phyloP scores from a whole-genome alignment of 2,888 invertebrate species.

The Himalopsyche kuldschensis region DNA sequence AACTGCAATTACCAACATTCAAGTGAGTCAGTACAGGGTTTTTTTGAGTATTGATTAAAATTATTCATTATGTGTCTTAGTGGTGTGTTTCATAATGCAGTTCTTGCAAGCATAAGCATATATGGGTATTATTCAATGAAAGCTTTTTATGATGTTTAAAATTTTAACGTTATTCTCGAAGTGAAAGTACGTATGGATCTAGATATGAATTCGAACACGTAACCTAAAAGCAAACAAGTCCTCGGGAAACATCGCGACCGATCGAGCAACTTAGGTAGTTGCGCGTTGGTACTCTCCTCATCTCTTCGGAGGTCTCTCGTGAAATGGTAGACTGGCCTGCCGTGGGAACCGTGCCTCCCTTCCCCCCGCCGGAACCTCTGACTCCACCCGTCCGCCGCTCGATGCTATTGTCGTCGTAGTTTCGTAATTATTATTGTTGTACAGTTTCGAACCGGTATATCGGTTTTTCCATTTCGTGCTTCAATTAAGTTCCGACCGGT shows the following conservation, averaged over 20 bases:
- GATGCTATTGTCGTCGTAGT: conserved; percentile 11
- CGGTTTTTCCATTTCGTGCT: conserved; percentile 3
- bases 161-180: too few relatives aligned
- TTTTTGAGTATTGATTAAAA: too few relatives aligned
- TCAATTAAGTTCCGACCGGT: neutral
- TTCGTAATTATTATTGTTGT: conserved; percentile 18
- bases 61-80: too few relatives aligned
- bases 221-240: neutral
- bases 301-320: neutral
- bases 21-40: too few relatives aligned
- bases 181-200: neutral
- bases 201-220: neutral
- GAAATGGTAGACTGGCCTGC: neutral
- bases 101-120: too few relatives aligned
- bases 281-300: neutral
- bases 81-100: too few relatives aligned
- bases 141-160: too few relatives aligned
- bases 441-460: conserved; percentile 23
- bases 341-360: neutral
- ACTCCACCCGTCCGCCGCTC: neutral
- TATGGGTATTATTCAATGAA: too few relatives aligned
- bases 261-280: neutral
- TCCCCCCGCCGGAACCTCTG: neutral
- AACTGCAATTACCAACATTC: too few relatives aligned
- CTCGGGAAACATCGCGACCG: neutral